Conservation (phyloP, 2,113 vertebrate genomes). For the Amphiprion percula region DNA sequence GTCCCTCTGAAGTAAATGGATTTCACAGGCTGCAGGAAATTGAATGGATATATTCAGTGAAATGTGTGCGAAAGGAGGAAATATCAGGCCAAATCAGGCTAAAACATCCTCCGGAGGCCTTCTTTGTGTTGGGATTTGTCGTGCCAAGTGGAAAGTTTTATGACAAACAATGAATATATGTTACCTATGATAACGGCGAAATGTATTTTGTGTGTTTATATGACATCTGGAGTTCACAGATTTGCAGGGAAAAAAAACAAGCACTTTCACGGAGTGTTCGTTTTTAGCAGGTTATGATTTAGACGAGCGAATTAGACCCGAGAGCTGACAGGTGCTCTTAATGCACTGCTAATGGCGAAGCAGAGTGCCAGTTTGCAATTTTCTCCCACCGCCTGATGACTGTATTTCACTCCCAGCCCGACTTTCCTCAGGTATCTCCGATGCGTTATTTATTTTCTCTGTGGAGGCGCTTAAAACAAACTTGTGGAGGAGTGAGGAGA, state of each 20-base stretch:
- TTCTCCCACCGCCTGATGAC: constrained; percentile 47
- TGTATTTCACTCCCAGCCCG: background rate
- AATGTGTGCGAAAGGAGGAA: constrained; percentile 63
- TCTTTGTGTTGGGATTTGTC: constrained; percentile 26
- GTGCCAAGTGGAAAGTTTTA: constrained; percentile 30
- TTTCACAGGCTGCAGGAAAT: constrained; percentile 55
- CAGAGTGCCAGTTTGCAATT: constrained; percentile 52
- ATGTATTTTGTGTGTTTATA: background rate
- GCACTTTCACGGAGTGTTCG: constrained; percentile 14
- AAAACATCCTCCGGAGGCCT: constrained; percentile 44
- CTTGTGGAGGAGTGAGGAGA: constrained; percentile 14
- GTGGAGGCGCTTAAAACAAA: constrained; percentile 36
- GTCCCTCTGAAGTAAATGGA: constrained; percentile 50
- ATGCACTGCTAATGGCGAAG: constrained; percentile 57
- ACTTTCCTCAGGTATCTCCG: constrained; percentile 39
- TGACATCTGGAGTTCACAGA: background rate
- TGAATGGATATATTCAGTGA: constrained; percentile 61
- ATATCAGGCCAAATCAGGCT: constrained; percentile 41
- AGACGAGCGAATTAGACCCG: constrained; percentile 43
- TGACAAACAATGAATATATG: constrained; percentile 43
- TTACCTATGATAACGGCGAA: constrained; percentile 27
- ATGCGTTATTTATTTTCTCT: constrained; percentile 8
- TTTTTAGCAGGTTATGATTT: constrained; percentile 45
- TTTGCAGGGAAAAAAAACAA: background rate
- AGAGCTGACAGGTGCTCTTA: constrained; percentile 68